Evolutionary conservation across 1,140 invertebrate species (phyloP).

Genomic region (Triops longicaudatus): DNA sequence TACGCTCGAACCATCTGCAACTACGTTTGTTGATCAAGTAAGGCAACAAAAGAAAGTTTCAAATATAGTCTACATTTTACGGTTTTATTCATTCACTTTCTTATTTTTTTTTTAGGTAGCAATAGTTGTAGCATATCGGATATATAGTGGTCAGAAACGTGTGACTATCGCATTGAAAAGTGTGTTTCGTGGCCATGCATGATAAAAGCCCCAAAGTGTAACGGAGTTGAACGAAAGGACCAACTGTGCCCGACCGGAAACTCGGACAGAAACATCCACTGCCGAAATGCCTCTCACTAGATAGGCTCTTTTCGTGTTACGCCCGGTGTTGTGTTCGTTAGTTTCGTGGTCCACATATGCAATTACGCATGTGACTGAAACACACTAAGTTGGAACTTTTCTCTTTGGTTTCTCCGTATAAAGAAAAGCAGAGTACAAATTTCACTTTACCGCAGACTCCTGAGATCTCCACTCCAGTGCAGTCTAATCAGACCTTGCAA

Average conservation of each 20-base stretch:
- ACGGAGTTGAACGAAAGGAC: conserved; percentile 5
- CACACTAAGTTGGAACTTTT: background rate
- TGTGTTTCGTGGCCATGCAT: background rate
- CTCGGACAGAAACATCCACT: conserved; percentile 9
- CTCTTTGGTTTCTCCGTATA: background rate
- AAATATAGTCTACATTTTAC: background rate
- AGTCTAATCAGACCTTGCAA: background rate
- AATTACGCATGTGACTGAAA: background rate
- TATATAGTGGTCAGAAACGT: background rate
- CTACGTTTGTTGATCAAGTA: background rate
- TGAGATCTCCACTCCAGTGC: background rate
- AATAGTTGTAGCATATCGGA: conserved; percentile 1
- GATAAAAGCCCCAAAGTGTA: conserved; percentile 11
- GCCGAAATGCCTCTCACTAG: background rate
- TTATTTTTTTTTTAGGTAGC: background rate
- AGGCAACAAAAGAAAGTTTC: background rate
- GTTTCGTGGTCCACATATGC: background rate
- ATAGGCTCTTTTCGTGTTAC: background rate
- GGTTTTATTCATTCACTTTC: background rate
- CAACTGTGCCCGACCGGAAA: background rate
- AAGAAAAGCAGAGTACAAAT: background rate
- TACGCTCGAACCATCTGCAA: background rate
- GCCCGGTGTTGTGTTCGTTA: background rate
- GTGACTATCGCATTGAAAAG: background rate
- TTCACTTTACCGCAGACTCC: background rate